A percentile compares a stretch with the other conserved stretches of the same genome.
These are phyloP conservation scores for Leuciscus idus DNA, from an alignment of 2,113 vertebrate genomes.

Conservation along the genomic window DNA sequence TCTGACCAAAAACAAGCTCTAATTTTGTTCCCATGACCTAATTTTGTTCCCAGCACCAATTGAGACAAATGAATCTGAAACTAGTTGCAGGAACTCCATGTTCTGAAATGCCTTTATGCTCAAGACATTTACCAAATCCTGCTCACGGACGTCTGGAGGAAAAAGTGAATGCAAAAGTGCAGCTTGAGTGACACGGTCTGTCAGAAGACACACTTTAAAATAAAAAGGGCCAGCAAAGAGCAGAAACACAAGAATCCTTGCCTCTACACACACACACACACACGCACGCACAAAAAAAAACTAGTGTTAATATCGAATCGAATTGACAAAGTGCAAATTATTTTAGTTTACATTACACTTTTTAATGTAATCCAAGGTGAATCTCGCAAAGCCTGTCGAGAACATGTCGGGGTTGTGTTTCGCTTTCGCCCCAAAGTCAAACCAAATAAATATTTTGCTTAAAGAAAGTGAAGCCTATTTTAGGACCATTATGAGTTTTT, in stretches of 20 bases:
- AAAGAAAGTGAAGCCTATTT: background rate
- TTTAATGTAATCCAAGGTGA: background rate
- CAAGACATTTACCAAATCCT: background rate
- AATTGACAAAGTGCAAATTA: conserved; percentile 80
- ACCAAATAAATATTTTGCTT: background rate
- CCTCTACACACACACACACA: too few species aligned
- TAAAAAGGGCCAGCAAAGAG: conserved; percentile 16
- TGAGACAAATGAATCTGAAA: background rate
- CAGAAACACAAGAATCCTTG: conserved; percentile 50
- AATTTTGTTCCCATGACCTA: conserved; percentile 15
- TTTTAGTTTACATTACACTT: conserved; percentile 66
- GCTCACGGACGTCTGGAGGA: too few species aligned
- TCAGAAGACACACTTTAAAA: background rate
- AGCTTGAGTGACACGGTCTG: background rate
- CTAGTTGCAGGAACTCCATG: background rate
- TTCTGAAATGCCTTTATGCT: background rate
- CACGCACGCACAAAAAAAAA: conserved; percentile 31
- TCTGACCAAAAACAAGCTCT: background rate
- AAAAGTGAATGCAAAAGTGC: background rate
- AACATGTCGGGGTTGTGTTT: background rate
- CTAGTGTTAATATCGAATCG: conserved; percentile 74
- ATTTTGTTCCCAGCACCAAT: conserved; percentile 17
- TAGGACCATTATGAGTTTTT: background rate
- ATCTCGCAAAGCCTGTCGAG: background rate
- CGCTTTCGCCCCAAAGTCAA: background rate